Evolutionary conservation across 2,113 vertebrate genomes (phyloP).

Genomic region (Rhabdomys dilectus): DNA sequence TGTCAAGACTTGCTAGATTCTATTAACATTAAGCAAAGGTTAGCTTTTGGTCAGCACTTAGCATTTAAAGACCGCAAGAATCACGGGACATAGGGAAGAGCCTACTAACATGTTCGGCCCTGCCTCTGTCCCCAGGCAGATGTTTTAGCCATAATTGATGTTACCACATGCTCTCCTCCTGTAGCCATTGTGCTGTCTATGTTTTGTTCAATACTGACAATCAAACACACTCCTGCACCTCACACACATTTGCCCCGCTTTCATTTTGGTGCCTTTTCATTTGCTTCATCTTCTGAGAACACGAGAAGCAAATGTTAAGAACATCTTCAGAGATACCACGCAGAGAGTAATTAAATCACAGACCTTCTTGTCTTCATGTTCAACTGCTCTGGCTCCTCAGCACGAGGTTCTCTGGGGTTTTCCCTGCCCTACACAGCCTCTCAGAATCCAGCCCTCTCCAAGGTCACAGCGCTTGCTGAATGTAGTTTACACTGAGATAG

Average conservation of each 20-base stretch:
- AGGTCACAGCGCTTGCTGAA: neutral
- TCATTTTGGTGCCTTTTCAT: constrained; percentile 47
- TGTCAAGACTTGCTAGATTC: constrained; percentile 43
- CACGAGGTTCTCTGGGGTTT: fast-evolving
- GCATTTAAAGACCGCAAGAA: constrained; percentile 47
- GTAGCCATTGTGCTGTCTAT: neutral
- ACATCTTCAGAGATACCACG: constrained; percentile 30
- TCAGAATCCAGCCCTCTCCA: fast-evolving
- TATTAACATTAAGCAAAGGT: constrained; percentile 51
- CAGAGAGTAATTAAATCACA: constrained; percentile 9
- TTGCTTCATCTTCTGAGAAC: constrained; percentile 53
- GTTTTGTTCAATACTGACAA: constrained; percentile 45
- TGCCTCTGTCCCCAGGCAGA: constrained; percentile 2
- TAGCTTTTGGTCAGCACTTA: constrained; percentile 18
- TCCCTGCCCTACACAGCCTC: neutral
- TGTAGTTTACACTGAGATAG: neutral
- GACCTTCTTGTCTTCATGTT: neutral
- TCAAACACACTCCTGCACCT: constrained; percentile 32
- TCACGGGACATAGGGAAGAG: neutral
- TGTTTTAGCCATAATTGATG: neutral
- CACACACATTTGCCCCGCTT: constrained; percentile 7
- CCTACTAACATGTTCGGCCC: neutral
- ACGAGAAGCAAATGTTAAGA: constrained; percentile 29
- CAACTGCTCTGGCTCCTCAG: neutral
- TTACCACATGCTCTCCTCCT: neutral